phyloP scores from a whole-genome alignment of 92 coral and sea anemone species.

The Meandrina meandrites region DNA sequence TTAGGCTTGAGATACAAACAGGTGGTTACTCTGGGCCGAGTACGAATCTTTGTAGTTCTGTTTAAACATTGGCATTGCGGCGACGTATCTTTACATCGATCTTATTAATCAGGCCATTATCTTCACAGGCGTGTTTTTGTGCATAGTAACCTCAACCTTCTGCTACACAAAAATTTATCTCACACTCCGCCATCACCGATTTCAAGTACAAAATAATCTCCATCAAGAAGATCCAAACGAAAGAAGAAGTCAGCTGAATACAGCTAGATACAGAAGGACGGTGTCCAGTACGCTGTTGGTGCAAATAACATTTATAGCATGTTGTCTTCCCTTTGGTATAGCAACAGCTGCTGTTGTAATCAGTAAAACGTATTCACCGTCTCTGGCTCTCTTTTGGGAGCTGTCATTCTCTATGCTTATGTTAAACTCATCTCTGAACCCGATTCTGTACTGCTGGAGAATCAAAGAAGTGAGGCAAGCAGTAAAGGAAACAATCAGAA shows the following conservation, averaged over 20 bases:
- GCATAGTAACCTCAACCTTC: background rate
- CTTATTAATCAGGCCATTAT: background rate
- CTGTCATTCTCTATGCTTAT: background rate
- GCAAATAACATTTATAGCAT: background rate
- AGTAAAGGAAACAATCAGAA: background rate
- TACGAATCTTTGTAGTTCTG: background rate
- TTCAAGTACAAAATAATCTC: background rate
- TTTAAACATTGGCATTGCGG: background rate
- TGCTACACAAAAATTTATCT: background rate
- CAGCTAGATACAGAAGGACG: background rate
- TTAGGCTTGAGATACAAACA: background rate
- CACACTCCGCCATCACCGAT: background rate
- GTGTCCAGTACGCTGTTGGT: background rate
- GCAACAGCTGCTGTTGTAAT: background rate
- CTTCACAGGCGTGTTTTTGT: background rate
- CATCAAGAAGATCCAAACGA: background rate
- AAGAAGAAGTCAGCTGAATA: background rate
- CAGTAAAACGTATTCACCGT: background rate
- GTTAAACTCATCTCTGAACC: background rate
- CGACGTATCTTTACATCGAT: background rate
- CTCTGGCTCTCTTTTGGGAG: background rate
- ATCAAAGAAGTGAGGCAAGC: background rate
- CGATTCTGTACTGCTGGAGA: background rate
- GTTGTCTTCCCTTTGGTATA: background rate
- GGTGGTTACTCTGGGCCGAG: background rate